phyloP scores from a whole-genome alignment of 1,140 invertebrate genomes.

The Leptopilina boulardi region DNA sequence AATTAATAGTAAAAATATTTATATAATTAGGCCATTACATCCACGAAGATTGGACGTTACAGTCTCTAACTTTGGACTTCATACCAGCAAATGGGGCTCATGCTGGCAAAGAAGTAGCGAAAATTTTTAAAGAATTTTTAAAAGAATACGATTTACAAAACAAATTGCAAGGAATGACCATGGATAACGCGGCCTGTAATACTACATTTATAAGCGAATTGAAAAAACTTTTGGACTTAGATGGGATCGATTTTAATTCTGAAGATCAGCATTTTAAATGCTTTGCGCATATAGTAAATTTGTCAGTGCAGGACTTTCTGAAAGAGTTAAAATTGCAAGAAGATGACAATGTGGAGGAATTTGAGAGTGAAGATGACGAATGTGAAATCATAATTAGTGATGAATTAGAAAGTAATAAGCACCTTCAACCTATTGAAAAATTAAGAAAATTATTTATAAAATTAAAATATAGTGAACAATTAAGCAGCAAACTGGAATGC shows the following conservation, averaged over 20 bases:
- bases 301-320: slow-evolving; percentile 36
- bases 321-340: not conserved
- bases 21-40: no score
- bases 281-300: slow-evolving; percentile 33
- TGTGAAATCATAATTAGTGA: not conserved
- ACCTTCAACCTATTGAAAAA: no score
- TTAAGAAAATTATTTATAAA: no score
- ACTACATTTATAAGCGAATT: slow-evolving; percentile 35
- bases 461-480: no score
- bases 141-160: slow-evolving; percentile 36
- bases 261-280: not conserved
- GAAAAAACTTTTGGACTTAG: not conserved
- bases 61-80: no score
- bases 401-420: no score
- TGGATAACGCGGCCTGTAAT: slow-evolving; percentile 41
- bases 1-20: no score
- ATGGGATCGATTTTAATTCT: slow-evolving; percentile 28
- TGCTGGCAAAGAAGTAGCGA: no score
- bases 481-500: no score
- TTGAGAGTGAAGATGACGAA: not conserved
- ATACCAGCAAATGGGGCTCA: no score
- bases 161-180: slow-evolving; percentile 43
- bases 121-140: slow-evolving; percentile 52
- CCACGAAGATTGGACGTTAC: no score
- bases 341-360: not conserved